Evolutionary conservation across 1,140 invertebrate species (phyloP), one percentile per base, ranked within the genome.

Genomic region (Pararge aegeria): DNA sequence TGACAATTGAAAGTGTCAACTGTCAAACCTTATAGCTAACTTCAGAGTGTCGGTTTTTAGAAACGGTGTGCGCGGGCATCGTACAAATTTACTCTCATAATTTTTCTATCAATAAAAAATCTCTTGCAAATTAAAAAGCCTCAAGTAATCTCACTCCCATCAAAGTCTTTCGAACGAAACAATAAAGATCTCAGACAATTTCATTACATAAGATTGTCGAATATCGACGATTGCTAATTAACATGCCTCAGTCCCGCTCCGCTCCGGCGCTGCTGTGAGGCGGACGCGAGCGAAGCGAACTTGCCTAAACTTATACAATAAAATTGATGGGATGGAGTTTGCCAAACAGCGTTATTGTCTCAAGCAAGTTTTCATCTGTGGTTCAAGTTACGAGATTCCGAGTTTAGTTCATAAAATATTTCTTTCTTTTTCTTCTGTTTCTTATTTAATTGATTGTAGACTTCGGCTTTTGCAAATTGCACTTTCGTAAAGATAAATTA

Each of bases 291-390:
- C 49, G 52, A 50, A 21, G 37, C 51, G 53, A 56, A 61, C 58
- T 66, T 64, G 54, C 58, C 10, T 12, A 51, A 75, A 75, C 64
- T 75, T 75, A 55, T 44, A 55, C 55, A 64, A 64, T 75, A 72
- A 75, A 75, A 71, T 71, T 75, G 72, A 75, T 68, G 71, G 66
- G 49, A 64, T 59, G 51, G 58, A 68, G 64, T 72, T 70, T 64
- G 50, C 64, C 63, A 63, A 68, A 68, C 62, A 66, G 55, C 55
- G 66, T 61, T 64, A 66, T 68, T 74, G 72, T 74, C 72, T 75
- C 54, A 63, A 65, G 69, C 50, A 65, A 64, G 55, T 66, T 52
- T 64, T 51, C 38, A 10, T 18, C n/a, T 46, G 21, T 38, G 34
- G 38, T 29, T n/a, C 44, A 46, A 46, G 20, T n/a, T n/a, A 15